These are phyloP conservation scores for Gryllus bimaculatus DNA, from an alignment of 1,140 invertebrate genomes.

Conservation along the genomic window DNA sequence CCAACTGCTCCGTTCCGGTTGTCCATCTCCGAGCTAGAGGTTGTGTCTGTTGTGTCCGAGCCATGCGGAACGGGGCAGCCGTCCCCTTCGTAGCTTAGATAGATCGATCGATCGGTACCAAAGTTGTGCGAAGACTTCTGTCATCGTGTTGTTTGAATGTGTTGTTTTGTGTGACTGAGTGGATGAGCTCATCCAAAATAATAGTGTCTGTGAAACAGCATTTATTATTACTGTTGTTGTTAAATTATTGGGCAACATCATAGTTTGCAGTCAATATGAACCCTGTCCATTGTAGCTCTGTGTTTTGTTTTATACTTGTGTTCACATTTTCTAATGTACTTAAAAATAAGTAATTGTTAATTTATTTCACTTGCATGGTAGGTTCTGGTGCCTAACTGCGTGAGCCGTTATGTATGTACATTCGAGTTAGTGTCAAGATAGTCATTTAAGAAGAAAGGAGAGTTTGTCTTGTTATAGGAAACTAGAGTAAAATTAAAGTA, in stretches of 20 bases:
- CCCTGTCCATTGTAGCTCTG: not conserved
- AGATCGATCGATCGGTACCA: slow-evolving; percentile 2
- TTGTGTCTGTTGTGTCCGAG: slow-evolving; percentile 16
- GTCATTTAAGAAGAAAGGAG: not conserved
- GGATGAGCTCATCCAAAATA: not conserved
- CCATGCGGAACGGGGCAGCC: slow-evolving; percentile 18
- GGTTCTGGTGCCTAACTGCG: not conserved
- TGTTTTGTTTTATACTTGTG: slow-evolving; percentile 7
- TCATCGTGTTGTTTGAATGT: slow-evolving; percentile 10
- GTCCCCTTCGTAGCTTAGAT: slow-evolving; percentile 12
- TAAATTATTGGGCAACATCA: not conserved
- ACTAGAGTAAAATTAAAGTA: not conserved
- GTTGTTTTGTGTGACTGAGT: slow-evolving; percentile 6
- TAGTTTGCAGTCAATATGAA: not conserved
- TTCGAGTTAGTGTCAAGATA: not conserved
- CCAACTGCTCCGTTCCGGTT: slow-evolving; percentile 19
- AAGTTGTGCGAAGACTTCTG: not conserved
- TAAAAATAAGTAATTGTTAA: slow-evolving; percentile 6
- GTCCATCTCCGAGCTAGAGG: slow-evolving; percentile 10
- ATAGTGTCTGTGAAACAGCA: slow-evolving; percentile 16
- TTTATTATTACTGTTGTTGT: slow-evolving; percentile 18
- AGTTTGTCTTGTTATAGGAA: not conserved
- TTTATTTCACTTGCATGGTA: slow-evolving; percentile 11
- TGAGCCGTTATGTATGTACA: not conserved
- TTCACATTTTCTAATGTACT: not conserved